Percentiles rank a stretch among this genome's conserved stretches.
Conservation (phyloP, 2,888 invertebrate species). For the Oeneis ivallda region DNA sequence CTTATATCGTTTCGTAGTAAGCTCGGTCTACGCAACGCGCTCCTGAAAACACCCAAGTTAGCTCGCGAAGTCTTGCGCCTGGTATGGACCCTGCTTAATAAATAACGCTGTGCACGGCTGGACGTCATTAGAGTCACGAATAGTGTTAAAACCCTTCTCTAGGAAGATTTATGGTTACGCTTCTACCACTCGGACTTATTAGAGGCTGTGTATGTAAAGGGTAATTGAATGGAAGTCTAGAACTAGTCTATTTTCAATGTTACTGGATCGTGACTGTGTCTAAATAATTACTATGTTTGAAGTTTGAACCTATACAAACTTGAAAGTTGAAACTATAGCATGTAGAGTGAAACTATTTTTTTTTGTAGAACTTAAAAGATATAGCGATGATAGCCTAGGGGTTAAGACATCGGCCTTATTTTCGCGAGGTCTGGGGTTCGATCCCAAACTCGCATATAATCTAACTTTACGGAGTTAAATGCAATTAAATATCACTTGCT, state of each 20-base stretch:
- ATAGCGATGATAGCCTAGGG: too few species aligned
- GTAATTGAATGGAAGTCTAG: slow-evolving; percentile 38
- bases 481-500: too few species aligned
- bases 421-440: too few species aligned
- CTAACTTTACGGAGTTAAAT: too few species aligned
- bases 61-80: neutral
- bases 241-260: slow-evolving; percentile 14
- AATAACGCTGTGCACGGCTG: slow-evolving; percentile 54
- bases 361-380: too few species aligned
- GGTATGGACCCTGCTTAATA: slow-evolving; percentile 42
- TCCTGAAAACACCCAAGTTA: neutral
- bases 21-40: neutral
- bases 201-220: slow-evolving; percentile 37
- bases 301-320: neutral
- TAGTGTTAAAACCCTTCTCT: slow-evolving; percentile 61
- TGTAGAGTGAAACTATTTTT: neutral
- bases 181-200: slow-evolving; percentile 44
- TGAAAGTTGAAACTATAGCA: slow-evolving; percentile 16
- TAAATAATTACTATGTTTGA: slow-evolving; percentile 15
- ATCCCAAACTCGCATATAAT: too few species aligned
- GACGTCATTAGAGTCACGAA: slow-evolving; percentile 70
- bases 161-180: slow-evolving; percentile 61
- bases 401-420: too few species aligned
- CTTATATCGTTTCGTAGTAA: neutral
- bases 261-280: slow-evolving; percentile 24